Percentiles rank a stretch among this genome's conserved stretches.
Evolutionary conservation across 1,140 invertebrate genomes (phyloP).

Genomic region (Steinernema khuongi): DNA sequence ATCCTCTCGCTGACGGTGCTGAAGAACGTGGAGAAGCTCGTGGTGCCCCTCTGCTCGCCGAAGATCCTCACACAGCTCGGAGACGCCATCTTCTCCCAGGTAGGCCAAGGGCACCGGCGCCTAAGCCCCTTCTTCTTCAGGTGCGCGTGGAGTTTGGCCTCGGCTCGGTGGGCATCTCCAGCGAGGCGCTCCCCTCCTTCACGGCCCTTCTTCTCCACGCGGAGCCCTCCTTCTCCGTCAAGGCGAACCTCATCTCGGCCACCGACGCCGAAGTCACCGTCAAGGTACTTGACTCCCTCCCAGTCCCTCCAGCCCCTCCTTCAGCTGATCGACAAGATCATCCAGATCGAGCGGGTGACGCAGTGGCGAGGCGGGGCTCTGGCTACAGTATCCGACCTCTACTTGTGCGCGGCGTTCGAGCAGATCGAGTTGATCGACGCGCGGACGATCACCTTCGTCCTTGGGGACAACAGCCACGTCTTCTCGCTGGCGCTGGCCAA

Average conservation of each 20-base stretch:
- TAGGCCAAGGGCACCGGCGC: constrained; percentile 1
- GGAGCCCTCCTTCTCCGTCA: neutral
- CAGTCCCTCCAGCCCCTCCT: no score
- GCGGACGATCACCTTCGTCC: constrained; percentile 17
- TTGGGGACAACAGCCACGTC: constrained; percentile 23
- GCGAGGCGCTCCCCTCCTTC: constrained; percentile 20
- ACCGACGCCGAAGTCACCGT: constrained; percentile 22
- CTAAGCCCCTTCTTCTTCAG: constrained; percentile 14
- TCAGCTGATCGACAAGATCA: constrained; percentile 27
- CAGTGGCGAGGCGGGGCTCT: constrained; percentile 16
- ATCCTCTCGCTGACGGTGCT: constrained; percentile 20
- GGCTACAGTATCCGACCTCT: constrained; percentile 21
- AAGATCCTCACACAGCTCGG: constrained; percentile 21
- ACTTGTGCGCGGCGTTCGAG: constrained; percentile 26
- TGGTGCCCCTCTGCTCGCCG: constrained; percentile 22
- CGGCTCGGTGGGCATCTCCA: neutral
- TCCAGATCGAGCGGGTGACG: constrained; percentile 19
- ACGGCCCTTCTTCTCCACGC: constrained; percentile 19
- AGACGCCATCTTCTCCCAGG: constrained; percentile 16
- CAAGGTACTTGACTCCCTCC: no score
- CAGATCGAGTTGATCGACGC: constrained; percentile 23
- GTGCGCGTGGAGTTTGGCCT: constrained; percentile 17
- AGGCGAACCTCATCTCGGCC: constrained; percentile 23
- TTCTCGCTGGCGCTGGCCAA: constrained; percentile 20
- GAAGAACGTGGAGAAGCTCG: constrained; percentile 21